Evolutionary conservation across 2,113 vertebrate genomes (phyloP).

Genomic region (Anguilla japonica): DNA sequence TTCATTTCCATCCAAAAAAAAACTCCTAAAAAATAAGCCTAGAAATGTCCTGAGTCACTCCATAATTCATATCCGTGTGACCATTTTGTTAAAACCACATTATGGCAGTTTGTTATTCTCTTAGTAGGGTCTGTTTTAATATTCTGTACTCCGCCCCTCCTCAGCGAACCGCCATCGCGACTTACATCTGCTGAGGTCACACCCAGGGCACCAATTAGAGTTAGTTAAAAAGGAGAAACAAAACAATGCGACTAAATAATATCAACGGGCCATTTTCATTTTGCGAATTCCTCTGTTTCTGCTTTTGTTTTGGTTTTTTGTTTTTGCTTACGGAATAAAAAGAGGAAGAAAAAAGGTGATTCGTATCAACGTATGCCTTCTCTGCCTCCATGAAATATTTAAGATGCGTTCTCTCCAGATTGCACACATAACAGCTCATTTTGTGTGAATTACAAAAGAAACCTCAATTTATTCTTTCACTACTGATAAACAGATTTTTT

Average conservation of each 20-base stretch:
- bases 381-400: constrained; percentile 23
- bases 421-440: constrained; percentile 24
- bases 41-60: not conserved
- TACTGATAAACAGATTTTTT: not conserved
- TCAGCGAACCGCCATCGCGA: not conserved
- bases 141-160: not conserved
- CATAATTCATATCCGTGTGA: not conserved
- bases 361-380: constrained; percentile 28
- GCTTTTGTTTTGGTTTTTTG: not conserved
- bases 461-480: constrained; percentile 20
- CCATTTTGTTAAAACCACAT: not conserved
- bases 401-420: constrained; percentile 18
- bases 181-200: constrained; percentile 12
- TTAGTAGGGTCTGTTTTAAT: not conserved
- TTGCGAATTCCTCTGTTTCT: not conserved
- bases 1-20: not conserved
- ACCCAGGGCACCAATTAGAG: constrained; percentile 29
- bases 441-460: constrained; percentile 23
- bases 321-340: not conserved
- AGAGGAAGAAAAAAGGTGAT: constrained; percentile 4
- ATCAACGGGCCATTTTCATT: constrained; percentile 28
- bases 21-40: not conserved
- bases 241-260: constrained; percentile 30
- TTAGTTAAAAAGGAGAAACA: constrained; percentile 30
- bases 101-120: not conserved